Base-by-base conservation (phyloP, 2,888 invertebrate genomes). In the Physocephala rufipes region DNA sequence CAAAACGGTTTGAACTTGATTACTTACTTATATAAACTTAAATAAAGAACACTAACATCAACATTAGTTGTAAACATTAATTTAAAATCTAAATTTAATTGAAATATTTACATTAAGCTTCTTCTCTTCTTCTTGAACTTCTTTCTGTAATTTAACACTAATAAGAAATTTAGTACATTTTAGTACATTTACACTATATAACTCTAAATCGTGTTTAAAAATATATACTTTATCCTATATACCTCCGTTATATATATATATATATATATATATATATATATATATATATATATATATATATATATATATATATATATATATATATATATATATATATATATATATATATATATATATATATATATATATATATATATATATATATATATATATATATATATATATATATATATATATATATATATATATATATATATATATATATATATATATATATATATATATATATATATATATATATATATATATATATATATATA, bases 21-120 rank as follows among this genome's bases (percentile, higher is more conserved):
- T 36, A 4, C 5, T 36, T 36, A 36, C 36, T 12, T 67, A n/a
- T 30, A 28, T 65, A 68, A n/a, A 36, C 47, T 61, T 67, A 59
- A 65, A 47, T 49, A 71, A 69, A 71, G 61, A 75, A 73, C 70
- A 70, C 67, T 79, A 81, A 82, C 80, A 80, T 78, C 79, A 82
- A 77, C 80, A 30, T 71, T 66, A 51, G 58, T 62, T 69, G 49
- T 73, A 36, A 53, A 47, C 59, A 19, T 58, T 28, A 59, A 45
- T 47, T 67, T 77, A 74, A 76, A 75, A 76, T 77, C 58, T 71
- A 62, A 64, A 61, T 26, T 13, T 49, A 49, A 7, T n/a, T n/a
- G n/a, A n/a, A 36, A 67, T 67, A 64, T 64, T 61, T 71, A 67
- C 67, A 71, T 71, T 62, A 71, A 71, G 71, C 71, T 67, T 71